These are phyloP conservation scores for Euthynnus affinis DNA, from an alignment of 2,797 vertebrate genomes.

Conservation along the genomic window DNA sequence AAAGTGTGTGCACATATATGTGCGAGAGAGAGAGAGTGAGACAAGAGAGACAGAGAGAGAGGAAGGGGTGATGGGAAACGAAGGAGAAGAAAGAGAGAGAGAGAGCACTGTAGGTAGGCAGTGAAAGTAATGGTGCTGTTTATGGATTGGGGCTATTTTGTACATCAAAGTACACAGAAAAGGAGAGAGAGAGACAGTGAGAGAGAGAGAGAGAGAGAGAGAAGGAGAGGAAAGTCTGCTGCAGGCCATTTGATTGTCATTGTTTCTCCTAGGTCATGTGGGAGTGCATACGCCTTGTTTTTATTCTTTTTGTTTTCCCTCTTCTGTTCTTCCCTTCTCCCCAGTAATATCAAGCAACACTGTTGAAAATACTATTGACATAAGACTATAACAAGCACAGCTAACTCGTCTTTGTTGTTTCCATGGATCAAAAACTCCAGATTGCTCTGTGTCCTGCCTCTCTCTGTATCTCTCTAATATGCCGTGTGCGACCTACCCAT, in stretches of 20 bases:
- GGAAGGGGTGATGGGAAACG: conserved; percentile 46
- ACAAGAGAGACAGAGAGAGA: conserved; percentile 17
- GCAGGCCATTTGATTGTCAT: conserved; percentile 84
- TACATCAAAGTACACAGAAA: conserved; percentile 84
- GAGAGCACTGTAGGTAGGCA: conserved; percentile 71
- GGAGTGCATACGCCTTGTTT: conserved; percentile 78
- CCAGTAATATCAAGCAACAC: conserved; percentile 72
- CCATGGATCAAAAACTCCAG: conserved; percentile 78
- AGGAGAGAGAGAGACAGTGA: conserved; percentile 54
- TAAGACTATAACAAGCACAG: conserved; percentile 77
- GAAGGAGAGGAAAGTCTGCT: conserved; percentile 69
- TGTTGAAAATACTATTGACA: conserved; percentile 77
- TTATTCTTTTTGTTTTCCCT: conserved; percentile 75
- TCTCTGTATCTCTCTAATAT: conserved; percentile 74
- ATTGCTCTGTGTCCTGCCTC: conserved; percentile 79
- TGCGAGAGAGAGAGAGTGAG: conserved; percentile 19
- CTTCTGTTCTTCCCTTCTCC: conserved; percentile 67
- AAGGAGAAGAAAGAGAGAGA: conserved; percentile 57
- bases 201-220: conserved; percentile 38
- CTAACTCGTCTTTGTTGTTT: conserved; percentile 79
- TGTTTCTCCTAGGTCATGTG: conserved; percentile 82
- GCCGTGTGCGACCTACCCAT: conserved; percentile 69
- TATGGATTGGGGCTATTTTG: conserved; percentile 84
- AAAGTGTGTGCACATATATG: conserved; percentile 31
- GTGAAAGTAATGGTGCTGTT: conserved; percentile 82